Base-by-base conservation (phyloP, 37 sponge, comb jelly and placozoan species). In the Mnemiopsis leidyi region DNA sequence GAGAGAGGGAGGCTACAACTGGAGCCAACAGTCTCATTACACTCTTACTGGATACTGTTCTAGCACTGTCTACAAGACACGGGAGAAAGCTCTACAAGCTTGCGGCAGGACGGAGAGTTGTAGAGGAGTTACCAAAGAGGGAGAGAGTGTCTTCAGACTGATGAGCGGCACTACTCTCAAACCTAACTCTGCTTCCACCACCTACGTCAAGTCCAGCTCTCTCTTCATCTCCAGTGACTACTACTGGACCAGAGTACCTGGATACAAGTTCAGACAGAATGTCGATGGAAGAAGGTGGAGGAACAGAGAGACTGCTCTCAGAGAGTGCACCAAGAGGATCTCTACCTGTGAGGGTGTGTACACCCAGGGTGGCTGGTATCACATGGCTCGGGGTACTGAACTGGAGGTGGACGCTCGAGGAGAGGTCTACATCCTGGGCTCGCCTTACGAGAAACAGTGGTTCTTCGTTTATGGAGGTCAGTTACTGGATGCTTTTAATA, bases 171-270 rank as follows among this genome's bases (percentile, higher is more conserved):
- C 75, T 7, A 71, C 75, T 7, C 75, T 71, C 30, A 71, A 71
- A 71, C 75, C 75, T 28, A 71, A 71, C 75, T 29, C 26, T 5
- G 75, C 75, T 28, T 71, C 75, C 75, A 71, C 75, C 30, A 28
- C 75, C 30, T 71, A 71, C 30, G 30, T 71, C 75, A n/a, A 71
- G 75, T 29, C 30, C 30, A 71, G 75, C 20, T 5, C 7, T 13
- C 75, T 71, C n/a, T 29, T 71, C 26, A 71, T 71, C n/a, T 71
- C 75, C 5, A n/a, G 30, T 5, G 75, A 71, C 75, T 71, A 23
- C 75, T 71, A 71, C 30, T 71, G 75, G 75, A 71, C 75, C 26
- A n/a, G 30, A 71, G 75, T 71, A 2, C 5, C 5, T 13, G 75
- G 75, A 7, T 71, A 29, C 30, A 71, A 71, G n/a, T 71, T 71